Evolutionary conservation across 2,113 vertebrate genomes (phyloP), one percentile per base, ranked within the genome.

Genomic region (Solea senegalensis): DNA sequence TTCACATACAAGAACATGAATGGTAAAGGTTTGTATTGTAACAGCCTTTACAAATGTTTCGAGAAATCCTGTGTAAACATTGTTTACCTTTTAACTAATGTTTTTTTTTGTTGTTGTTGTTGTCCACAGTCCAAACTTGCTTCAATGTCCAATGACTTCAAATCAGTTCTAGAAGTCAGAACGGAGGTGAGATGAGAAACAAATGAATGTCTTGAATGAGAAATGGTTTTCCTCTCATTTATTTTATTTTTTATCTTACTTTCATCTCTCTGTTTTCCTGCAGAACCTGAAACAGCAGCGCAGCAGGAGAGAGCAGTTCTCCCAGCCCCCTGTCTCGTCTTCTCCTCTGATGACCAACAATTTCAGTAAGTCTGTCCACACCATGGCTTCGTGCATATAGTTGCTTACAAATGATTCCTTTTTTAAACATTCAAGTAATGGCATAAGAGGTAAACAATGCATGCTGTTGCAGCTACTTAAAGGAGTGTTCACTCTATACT

Each of bases 101-200:
- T 52, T 48, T 16, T 46, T 62, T n/a, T 8, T 26, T n/a, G n/a
- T n/a, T 49, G 5, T 26, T 54, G 1, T 56, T 12, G 76, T 60
- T 63, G 15, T 90, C 88, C 5, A 60, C 89, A 98, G 96, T 98
- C 96, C 7, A 96, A 96, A 86, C 81, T 98, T 85, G 96, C 96
- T 8, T 96, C 95, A 2, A 98, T 98, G 95, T 98, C 96, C 65
- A 98, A 97, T 56, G 95, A 97, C 89, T 98, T 98, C 89, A 98
- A 98, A 81, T 96, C 96, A 0, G 96, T 98, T 62, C 87, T 98
- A 64, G 96, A 98, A 93, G 96, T 98, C 69, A 93, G 96, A 91
- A 98, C 96, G 58, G 96, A 98, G 95, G 96, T 98, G 74, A 93
- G 91, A 53, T n/a, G 0, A 44, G 7, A 57, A 46, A 51, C 15